Base-by-base conservation (phyloP, 2,113 vertebrate species). In the Brachyhypopomus gauderio region DNA sequence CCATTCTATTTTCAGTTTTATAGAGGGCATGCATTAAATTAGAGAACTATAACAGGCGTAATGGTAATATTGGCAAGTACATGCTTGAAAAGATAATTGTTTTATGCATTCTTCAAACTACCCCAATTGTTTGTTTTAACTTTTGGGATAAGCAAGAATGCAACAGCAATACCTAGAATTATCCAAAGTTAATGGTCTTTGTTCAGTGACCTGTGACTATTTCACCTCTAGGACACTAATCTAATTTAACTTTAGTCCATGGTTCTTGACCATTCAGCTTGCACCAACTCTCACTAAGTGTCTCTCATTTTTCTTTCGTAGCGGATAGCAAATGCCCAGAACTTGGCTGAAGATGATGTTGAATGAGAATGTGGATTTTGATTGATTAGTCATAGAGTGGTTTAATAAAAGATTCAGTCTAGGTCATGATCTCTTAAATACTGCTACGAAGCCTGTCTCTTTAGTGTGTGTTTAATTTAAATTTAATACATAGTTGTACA, bases 301-400 rank as follows among this genome's bases (percentile, higher is more conserved):
- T 14, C 22, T 7, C 6, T 19, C 11, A 27, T 12, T 86, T 78
- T 78, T 27, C 59, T 88, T 91, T 83, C 88, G 87, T 93, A 98
- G 96, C 92, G 94, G 89, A 93, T 97, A 86, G 88, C 95, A 87
- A 94, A 88, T 88, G 89, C 94, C 79, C 95, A 95, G 85, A 93
- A 93, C 87, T 93, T 97, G 92, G 90, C 94, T 86, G 96, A 97
- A 94, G 96, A 97, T 88, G 96, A 96, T 85, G 93, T 96, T 48
- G 95, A 98, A 91, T 97, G 90, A 94, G 86, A 77, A 22, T 12
- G 34, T 52, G 7, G 52, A 6, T 58, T 9, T 25, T 59, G 38
- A 1, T 25, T 20, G n/a, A 30, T 25, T 19, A 52, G 22, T 34
- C 12, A 17, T 70, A 8, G 63, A 70, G 19, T 23, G 38, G 16